A percentile compares a stretch with the other conserved stretches of the same genome.
Conservation (phyloP, 2,113 vertebrate species). For the Lophius piscatorius region DNA sequence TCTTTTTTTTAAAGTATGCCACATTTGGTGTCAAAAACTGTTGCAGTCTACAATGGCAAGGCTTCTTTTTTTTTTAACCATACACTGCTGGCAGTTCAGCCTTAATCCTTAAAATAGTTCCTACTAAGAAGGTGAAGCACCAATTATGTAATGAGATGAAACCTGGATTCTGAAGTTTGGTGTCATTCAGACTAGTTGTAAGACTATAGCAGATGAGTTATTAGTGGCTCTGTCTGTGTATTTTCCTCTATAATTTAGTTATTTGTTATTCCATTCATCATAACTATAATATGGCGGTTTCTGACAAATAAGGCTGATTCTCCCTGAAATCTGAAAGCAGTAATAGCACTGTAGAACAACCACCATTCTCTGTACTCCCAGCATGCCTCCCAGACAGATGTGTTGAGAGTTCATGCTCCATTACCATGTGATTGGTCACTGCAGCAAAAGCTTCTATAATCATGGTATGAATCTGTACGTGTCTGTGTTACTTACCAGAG, state of each 20-base stretch:
- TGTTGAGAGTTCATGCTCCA: conserved; percentile 60
- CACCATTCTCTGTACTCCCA: conserved; percentile 39
- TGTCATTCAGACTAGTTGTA: conserved; percentile 26
- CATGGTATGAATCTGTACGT: conserved; percentile 52
- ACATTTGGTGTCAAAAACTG: conserved; percentile 41
- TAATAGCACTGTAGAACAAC: conserved; percentile 42
- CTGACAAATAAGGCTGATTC: conserved; percentile 18
- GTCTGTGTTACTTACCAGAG: conserved; percentile 37
- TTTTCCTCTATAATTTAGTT: conserved; percentile 32
- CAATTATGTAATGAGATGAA: conserved; percentile 58
- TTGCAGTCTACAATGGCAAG: conserved; percentile 19
- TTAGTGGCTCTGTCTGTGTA: conserved; percentile 26
- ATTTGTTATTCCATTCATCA: conserved; percentile 42
- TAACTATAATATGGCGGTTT: conserved; percentile 27
- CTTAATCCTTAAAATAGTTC: conserved; percentile 43
- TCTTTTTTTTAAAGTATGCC: conserved; percentile 14
- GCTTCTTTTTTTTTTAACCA: conserved; percentile 14
- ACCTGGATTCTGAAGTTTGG: conserved; percentile 51
- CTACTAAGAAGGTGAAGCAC: conserved; percentile 33
- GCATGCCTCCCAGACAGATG: conserved; percentile 49
- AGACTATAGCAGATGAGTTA: conserved; percentile 35
- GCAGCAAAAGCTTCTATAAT: conserved; percentile 49
- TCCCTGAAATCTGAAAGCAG: conserved; percentile 19
- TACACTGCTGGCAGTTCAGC: conserved; percentile 23
- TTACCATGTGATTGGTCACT: conserved; percentile 61